Conservation (phyloP, 2,888 invertebrate genomes). For the Peribatodes rhomboidaria region DNA sequence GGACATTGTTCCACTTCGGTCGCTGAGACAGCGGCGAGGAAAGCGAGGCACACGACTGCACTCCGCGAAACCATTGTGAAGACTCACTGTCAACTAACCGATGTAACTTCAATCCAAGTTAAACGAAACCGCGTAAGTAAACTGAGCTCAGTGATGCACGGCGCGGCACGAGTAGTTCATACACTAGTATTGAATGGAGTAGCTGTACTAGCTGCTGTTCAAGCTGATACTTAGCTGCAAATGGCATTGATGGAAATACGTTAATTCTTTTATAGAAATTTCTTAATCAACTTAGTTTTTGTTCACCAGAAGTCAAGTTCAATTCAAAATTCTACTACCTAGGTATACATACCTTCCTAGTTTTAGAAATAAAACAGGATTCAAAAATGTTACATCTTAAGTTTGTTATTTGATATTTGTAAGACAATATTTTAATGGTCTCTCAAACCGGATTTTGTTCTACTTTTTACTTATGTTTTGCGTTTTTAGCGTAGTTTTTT, state of each 20-base stretch:
- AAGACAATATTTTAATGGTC: too few species aligned
- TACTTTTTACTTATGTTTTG: too few species aligned
- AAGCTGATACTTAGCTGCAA: neutral
- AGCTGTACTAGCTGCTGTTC: neutral
- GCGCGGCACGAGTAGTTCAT: neutral
- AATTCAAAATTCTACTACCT: too few species aligned
- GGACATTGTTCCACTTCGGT: conserved; percentile 72
- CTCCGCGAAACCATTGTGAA: conserved; percentile 66
- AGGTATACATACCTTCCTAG: neutral
- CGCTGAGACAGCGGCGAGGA: conserved; percentile 63
- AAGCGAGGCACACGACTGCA: conserved; percentile 64
- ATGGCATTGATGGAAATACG: conserved; percentile 5
- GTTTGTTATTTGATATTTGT: too few species aligned
- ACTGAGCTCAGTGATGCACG: neutral
- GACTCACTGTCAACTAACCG: conserved; percentile 50
- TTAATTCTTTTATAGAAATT: conserved; percentile 6
- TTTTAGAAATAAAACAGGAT: too few species aligned
- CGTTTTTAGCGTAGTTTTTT: too few species aligned
- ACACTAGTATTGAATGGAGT: too few species aligned
- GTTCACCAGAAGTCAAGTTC: neutral
- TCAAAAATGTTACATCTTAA: too few species aligned
- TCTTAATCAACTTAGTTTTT: neutral
- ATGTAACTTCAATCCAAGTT: neutral
- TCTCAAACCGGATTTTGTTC: too few species aligned
- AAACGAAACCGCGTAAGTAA: conserved; percentile 1